Evolutionary conservation across 2,113 vertebrate genomes (phyloP).

Genomic region (Ophiodon elongatus): DNA sequence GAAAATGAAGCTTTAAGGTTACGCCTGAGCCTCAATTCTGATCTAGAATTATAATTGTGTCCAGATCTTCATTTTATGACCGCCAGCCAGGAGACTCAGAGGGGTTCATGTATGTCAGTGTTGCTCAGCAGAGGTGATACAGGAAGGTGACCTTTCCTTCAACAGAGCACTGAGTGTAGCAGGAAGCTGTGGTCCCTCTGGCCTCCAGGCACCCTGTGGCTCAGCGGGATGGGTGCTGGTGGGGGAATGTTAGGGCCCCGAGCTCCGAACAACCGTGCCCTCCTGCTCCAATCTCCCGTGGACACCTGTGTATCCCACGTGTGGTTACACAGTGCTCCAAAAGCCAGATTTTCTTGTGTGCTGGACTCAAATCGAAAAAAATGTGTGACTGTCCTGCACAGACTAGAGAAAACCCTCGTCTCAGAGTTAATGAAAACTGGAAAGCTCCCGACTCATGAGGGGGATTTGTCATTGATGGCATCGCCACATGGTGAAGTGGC

Average conservation of each 20-base stretch:
- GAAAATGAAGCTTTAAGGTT: neutral
- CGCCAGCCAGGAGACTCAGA: conserved; percentile 28
- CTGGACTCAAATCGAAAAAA: conserved; percentile 10
- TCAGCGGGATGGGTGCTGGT: conserved; percentile 26
- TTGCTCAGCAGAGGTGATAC: conserved; percentile 51
- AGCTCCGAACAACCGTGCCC: conserved; percentile 12
- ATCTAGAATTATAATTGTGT: neutral
- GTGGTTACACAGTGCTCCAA: neutral
- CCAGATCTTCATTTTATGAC: conserved; percentile 17
- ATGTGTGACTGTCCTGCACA: neutral
- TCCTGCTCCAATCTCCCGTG: conserved; percentile 5
- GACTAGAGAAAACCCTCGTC: conserved; percentile 5
- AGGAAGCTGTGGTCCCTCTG: conserved; percentile 55
- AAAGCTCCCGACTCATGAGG: conserved; percentile 52
- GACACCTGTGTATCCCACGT: neutral
- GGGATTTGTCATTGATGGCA: conserved; percentile 60
- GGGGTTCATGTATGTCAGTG: conserved; percentile 38
- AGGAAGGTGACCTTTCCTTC: conserved; percentile 71
- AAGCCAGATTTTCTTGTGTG: neutral
- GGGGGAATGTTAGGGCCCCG: conserved; percentile 15
- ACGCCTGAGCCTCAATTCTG: neutral
- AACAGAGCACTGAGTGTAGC: conserved; percentile 40
- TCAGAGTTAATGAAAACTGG: conserved; percentile 59
- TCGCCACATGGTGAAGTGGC: conserved; percentile 47
- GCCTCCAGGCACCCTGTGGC: conserved; percentile 58